phyloP scores from a whole-genome alignment of 2,113 vertebrate genomes.

The Stegastes partitus region DNA sequence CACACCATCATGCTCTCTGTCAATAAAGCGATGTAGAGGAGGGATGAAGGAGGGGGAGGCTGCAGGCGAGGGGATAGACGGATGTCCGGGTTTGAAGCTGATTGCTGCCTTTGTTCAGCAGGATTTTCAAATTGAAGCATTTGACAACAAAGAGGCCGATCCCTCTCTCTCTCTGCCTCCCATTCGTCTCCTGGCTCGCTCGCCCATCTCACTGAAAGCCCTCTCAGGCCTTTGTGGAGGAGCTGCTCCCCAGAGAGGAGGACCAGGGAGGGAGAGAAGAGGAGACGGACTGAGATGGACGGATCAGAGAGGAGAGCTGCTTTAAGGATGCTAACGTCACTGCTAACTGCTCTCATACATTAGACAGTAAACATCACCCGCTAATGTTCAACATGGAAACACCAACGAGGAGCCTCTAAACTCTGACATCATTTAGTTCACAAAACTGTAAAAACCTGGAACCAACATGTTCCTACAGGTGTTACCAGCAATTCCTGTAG shows the following conservation, averaged over 20 bases:
- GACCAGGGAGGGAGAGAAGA: neutral
- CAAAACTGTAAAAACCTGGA: no score
- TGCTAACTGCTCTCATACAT: no score
- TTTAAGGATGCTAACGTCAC: conserved; percentile 3
- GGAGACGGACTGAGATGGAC: conserved; percentile 32
- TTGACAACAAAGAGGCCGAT: conserved; percentile 68
- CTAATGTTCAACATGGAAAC: conserved; percentile 8
- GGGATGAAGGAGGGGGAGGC: conserved; percentile 10
- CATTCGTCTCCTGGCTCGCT: no score
- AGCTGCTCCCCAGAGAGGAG: conserved; percentile 32
- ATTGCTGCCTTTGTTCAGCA: conserved; percentile 75
- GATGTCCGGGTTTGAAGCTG: conserved; percentile 74
- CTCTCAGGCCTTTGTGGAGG: conserved; percentile 40
- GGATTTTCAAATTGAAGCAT: conserved; percentile 66
- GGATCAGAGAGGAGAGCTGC: conserved; percentile 34
- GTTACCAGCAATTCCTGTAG: no score
- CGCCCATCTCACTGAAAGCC: conserved; percentile 15
- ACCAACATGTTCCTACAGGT: no score
- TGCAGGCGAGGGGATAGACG: conserved; percentile 63
- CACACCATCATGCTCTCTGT: conserved; percentile 72
- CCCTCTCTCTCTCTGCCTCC: neutral
- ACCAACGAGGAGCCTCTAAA: neutral
- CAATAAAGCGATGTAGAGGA: conserved; percentile 75
- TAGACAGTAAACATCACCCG: neutral
- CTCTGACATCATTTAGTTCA: no score